A percentile compares a stretch with the other conserved stretches of the same genome.
phyloP scores from a whole-genome alignment of 2,113 vertebrate genomes.

The Vulpes vulpes region DNA sequence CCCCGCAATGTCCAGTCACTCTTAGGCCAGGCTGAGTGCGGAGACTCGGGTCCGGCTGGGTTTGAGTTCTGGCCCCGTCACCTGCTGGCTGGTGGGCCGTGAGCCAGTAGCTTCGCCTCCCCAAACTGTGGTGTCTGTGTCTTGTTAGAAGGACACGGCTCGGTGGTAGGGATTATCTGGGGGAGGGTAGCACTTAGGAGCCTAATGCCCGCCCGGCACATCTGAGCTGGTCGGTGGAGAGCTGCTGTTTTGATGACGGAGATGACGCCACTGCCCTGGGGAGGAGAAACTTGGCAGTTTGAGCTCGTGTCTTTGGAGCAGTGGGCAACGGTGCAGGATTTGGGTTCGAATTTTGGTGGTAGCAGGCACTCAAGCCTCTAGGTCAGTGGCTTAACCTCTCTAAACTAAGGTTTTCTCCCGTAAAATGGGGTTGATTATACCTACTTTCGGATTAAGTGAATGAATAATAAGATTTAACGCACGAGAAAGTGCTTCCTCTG shows the following conservation, averaged over 20 bases:
- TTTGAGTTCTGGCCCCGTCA: neutral
- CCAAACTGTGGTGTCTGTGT: neutral
- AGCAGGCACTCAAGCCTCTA: neutral
- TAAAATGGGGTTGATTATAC: neutral
- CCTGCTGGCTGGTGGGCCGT: neutral
- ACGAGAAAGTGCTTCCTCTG: neutral
- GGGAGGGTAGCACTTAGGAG: neutral
- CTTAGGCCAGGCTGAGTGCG: neutral
- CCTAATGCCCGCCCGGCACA: neutral
- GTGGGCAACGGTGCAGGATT: neutral
- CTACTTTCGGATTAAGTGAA: neutral
- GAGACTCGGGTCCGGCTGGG: neutral
- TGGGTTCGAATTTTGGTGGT: neutral
- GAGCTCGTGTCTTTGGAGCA: neutral
- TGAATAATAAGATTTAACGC: neutral
- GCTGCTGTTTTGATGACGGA: neutral
- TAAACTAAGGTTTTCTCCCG: neutral
- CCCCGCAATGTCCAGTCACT: neutral
- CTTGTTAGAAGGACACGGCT: neutral
- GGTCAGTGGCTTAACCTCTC: neutral
- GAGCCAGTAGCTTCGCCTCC: neutral
- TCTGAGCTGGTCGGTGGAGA: neutral
- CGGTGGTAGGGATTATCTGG: neutral
- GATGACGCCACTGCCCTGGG: neutral
- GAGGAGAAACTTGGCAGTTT: rapidly evolving